phyloP scores from a whole-genome alignment of 2,797 vertebrate genomes.

The Melanotaenia boesemani region DNA sequence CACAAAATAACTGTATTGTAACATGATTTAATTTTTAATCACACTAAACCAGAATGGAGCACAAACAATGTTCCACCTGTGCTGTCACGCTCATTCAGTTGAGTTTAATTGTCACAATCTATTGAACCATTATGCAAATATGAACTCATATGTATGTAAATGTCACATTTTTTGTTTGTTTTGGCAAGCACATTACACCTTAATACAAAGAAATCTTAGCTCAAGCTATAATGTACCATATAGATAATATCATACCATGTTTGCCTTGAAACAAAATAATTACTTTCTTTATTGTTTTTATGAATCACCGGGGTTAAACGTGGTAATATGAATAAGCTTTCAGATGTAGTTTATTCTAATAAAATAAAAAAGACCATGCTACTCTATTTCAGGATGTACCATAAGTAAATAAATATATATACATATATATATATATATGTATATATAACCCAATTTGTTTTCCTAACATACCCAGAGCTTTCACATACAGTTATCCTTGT shows the following conservation, averaged over 20 bases:
- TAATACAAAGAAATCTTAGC: conserved; percentile 35
- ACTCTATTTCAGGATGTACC: conserved; percentile 15
- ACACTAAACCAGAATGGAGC: conserved; percentile 44
- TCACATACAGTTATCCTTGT: conserved; percentile 20
- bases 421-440: conserved; percentile 29
- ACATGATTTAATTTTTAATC: conserved; percentile 59
- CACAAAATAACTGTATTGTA: conserved; percentile 43
- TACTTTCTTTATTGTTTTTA: conserved; percentile 59
- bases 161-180: conserved; percentile 43
- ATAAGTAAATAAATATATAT: conserved; percentile 30
- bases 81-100: conserved; percentile 52
- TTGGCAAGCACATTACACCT: conserved; percentile 14
- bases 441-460: conserved; percentile 14
- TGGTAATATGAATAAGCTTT: conserved; percentile 43
- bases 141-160: conserved; percentile 69
- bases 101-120: conserved; percentile 59
- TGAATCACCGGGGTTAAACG: conserved; percentile 57
- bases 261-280: conserved; percentile 50
- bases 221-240: conserved; percentile 34
- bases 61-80: conserved; percentile 55
- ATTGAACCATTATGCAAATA: conserved; percentile 67
- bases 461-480: conserved; percentile 1
- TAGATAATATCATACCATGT: conserved; percentile 37
- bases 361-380: conserved; percentile 31
- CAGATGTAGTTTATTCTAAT: not conserved